Conservation (phyloP, 2,888 invertebrate genomes). For the Mythimna lalbum region DNA sequence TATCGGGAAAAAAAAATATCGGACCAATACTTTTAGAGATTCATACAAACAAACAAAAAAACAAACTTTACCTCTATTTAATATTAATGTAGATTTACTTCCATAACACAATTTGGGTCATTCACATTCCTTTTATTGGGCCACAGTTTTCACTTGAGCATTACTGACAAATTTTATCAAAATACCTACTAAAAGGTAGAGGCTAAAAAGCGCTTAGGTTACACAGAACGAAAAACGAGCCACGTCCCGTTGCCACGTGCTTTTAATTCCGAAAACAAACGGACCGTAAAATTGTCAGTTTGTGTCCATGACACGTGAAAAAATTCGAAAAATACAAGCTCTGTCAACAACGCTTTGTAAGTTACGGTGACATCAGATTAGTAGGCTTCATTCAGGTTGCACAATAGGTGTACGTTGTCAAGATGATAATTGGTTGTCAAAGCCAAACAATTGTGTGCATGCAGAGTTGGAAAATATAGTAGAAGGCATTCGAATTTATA, state of each 20-base stretch:
- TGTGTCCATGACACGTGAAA: conserved; percentile 52
- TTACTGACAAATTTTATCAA: neutral
- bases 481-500: conserved; percentile 49
- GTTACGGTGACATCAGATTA: conserved; percentile 73
- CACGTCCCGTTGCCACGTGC: conserved; percentile 19
- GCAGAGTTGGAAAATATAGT: conserved; percentile 42
- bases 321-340: conserved; percentile 53
- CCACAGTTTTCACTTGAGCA: neutral
- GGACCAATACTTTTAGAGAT: no score
- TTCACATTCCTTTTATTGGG: neutral
- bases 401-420: conserved; percentile 67
- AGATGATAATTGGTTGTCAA: conserved; percentile 73
- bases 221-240: conserved; percentile 16
- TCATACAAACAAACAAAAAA: no score
- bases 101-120: no score
- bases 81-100: no score
- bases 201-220: neutral
- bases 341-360: conserved; percentile 68
- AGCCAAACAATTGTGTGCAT: conserved; percentile 62
- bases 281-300: conserved; percentile 51
- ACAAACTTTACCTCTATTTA: no score
- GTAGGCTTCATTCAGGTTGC: conserved; percentile 64
- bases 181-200: conserved; percentile 10
- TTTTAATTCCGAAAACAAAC: conserved; percentile 48
- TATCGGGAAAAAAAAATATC: no score